Evolutionary conservation across 2,113 vertebrate species (phyloP).

Genomic region (Ammodytes marinus): DNA sequence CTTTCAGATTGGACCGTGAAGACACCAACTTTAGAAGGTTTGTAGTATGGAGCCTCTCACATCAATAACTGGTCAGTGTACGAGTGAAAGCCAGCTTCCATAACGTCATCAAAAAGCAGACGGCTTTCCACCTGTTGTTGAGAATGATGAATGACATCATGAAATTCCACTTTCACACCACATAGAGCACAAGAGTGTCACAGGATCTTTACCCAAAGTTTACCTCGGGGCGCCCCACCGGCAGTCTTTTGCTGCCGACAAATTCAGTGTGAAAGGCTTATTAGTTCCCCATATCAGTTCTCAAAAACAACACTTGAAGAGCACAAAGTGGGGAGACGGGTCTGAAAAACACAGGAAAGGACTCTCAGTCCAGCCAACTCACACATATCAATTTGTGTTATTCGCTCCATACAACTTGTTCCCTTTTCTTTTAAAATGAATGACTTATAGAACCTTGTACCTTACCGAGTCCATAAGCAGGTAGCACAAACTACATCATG

Average conservation of each 20-base stretch:
- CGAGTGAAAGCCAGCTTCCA: not conserved
- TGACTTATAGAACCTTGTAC: not conserved
- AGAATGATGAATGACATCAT: not conserved
- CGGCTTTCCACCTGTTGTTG: not conserved
- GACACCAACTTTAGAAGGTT: not conserved
- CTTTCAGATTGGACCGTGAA: too few species aligned
- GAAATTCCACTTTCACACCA: not conserved
- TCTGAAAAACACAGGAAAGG: not conserved
- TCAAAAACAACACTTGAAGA: not conserved
- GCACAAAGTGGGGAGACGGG: not conserved
- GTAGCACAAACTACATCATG: constrained; percentile 3
- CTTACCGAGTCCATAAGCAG: not conserved
- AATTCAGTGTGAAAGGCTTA: not conserved
- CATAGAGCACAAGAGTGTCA: not conserved
- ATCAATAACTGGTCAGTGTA: not conserved
- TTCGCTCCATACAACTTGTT: not conserved
- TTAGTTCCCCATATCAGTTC: not conserved
- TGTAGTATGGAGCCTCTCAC: not conserved
- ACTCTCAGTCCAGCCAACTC: not conserved
- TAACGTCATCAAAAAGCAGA: not conserved
- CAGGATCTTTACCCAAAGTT: not conserved
- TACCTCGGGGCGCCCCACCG: not conserved
- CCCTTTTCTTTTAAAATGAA: not conserved
- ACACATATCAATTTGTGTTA: not conserved
- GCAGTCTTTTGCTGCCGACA: not conserved